A percentile compares a stretch with the other conserved stretches of the same genome.
Evolutionary conservation across 2,888 invertebrate species (phyloP).

Genomic region (Salticus scenicus): DNA sequence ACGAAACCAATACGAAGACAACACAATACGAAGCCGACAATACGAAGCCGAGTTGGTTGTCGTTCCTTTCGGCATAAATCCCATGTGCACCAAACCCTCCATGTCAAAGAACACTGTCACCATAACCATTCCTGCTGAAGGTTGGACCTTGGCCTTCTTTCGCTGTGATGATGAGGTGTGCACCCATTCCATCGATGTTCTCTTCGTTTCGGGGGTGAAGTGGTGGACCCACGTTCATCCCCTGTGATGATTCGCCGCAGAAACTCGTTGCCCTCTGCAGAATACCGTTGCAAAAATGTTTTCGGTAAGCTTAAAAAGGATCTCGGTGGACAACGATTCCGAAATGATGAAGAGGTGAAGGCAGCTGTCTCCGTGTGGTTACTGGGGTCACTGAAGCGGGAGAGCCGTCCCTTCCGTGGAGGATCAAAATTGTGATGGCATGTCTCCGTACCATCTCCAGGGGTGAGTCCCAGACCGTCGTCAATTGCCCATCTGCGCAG

Average conservation of each 20-base stretch:
- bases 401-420: no score
- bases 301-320: no score
- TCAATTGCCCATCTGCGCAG: no score
- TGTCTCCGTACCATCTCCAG: no score
- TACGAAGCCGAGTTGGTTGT: constrained; percentile 72
- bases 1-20: neutral
- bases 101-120: constrained; percentile 8
- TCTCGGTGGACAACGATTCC: no score
- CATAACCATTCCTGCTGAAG: constrained; percentile 16
- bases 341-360: no score
- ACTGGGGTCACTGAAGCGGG: no score
- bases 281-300: constrained; percentile 21
- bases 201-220: constrained; percentile 7
- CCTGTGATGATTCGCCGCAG: neutral
- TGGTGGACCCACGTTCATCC: neutral
- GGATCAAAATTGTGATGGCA: no score
- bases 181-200: no score
- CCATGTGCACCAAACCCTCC: constrained; percentile 17
- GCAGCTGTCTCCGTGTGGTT: no score
- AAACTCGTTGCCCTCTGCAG: neutral
- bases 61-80: constrained; percentile 13
- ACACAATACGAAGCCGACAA: constrained; percentile 55
- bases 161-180: neutral
- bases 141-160: constrained; percentile 13
- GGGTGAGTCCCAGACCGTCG: no score